Evolutionary conservation across 2,113 vertebrate species (phyloP).

Genomic region (Periophthalmus modestus): DNA sequence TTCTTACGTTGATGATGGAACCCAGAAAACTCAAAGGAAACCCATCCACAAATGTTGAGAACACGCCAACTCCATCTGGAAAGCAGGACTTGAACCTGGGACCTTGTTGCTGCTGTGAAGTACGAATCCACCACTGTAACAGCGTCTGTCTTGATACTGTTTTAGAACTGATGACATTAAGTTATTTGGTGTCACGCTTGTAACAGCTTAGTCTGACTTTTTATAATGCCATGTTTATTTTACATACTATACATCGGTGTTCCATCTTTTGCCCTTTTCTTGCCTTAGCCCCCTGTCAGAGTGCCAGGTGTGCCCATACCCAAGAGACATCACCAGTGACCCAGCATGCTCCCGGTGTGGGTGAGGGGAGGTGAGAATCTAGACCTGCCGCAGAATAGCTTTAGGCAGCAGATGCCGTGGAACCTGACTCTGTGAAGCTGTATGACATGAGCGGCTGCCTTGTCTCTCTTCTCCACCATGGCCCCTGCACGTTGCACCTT

Average conservation of each 20-base stretch:
- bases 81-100: too few relatives aligned
- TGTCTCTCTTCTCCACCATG: conserved; percentile 64
- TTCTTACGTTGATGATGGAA: neutral
- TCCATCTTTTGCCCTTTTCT: conserved; percentile 49
- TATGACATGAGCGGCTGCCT: conserved; percentile 75
- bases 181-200: neutral
- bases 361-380: conserved; percentile 40
- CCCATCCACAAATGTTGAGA: neutral
- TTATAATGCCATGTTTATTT: conserved; percentile 29
- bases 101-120: too few relatives aligned
- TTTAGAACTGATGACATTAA: neutral
- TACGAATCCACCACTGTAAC: too few relatives aligned
- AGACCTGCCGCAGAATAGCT: conserved; percentile 57
- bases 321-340: conserved; percentile 67
- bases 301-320: conserved; percentile 74
- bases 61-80: neutral
- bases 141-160: too few relatives aligned
- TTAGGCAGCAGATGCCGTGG: conserved; percentile 27
- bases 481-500: conserved; percentile 51
- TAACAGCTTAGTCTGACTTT: conserved; percentile 3
- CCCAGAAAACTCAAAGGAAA: neutral
- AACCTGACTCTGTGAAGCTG: conserved; percentile 52
- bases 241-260: conserved; percentile 15
- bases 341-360: conserved; percentile 46
- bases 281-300: conserved; percentile 65